Conservation (phyloP, 2,888 invertebrate genomes). For the Diaphora mendica region DNA sequence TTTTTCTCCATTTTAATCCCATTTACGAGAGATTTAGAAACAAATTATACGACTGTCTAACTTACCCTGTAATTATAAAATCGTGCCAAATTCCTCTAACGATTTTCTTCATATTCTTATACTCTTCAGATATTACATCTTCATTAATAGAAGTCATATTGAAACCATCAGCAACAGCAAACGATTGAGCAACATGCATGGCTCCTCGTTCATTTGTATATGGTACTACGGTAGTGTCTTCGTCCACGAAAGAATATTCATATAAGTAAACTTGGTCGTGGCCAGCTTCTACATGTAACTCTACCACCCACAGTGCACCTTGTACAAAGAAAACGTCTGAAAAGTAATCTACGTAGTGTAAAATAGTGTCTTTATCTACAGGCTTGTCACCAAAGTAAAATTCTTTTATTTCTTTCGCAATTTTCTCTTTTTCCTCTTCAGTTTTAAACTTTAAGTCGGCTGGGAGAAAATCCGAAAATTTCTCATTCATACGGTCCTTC, state of each 20-base stretch:
- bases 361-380: constrained; percentile 26
- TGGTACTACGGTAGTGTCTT: not conserved
- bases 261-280: not conserved
- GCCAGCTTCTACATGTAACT: constrained; percentile 38
- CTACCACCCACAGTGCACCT: constrained; percentile 43
- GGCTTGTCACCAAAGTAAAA: not conserved
- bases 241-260: not conserved
- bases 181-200: constrained; percentile 43
- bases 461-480: not conserved
- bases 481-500: constrained; percentile 47
- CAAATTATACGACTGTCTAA: not conserved
- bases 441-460: not conserved
- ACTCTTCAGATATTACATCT: constrained; percentile 30
- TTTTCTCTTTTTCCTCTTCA: not conserved
- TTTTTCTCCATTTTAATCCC: not conserved
- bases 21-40: not conserved
- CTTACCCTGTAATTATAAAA: constrained; percentile 54
- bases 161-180: constrained; percentile 33
- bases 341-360: constrained; percentile 50
- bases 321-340: constrained; percentile 64
- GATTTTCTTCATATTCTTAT: constrained; percentile 40
- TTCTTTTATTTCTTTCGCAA: not conserved
- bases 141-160: not conserved
- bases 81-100: constrained; percentile 52
- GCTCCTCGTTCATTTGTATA: not conserved